These are phyloP conservation scores for Galaxea fascicularis DNA, from an alignment of 92 coral and sea anemone genomes.

Conservation along the genomic window DNA sequence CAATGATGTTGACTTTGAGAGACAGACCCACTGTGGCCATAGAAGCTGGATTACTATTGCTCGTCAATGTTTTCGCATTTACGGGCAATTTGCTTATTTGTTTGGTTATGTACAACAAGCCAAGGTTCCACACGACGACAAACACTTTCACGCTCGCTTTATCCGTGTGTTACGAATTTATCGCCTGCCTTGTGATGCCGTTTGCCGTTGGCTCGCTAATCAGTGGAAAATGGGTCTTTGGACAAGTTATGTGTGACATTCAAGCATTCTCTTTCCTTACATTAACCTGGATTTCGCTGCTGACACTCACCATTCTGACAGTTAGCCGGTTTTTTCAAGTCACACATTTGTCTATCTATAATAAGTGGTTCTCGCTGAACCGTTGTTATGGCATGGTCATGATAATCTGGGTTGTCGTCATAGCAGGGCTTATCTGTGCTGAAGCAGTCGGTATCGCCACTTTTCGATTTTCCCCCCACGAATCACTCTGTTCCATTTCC, in stretches of 20 bases:
- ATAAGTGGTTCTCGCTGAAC: constrained; percentile 16
- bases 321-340: constrained; percentile 10
- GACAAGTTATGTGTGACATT: constrained; percentile 23
- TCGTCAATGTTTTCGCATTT: constrained; percentile 15
- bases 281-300: constrained; percentile 20
- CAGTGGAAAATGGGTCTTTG: constrained; percentile 39
- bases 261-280: constrained; percentile 19
- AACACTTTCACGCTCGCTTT: constrained; percentile 15
- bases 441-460: neutral
- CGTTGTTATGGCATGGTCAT: constrained; percentile 34
- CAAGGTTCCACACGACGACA: constrained; percentile 31
- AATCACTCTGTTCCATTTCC: constrained; percentile 13
- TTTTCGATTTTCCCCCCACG: constrained; percentile 12
- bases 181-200: constrained; percentile 25
- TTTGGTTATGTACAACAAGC: constrained; percentile 11
- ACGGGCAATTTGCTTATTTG: constrained; percentile 32
- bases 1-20: constrained; percentile 3
- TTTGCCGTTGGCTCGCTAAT: neutral
- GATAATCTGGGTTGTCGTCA: constrained; percentile 1
- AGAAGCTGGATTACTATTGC: constrained; percentile 31
- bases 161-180: constrained; percentile 13
- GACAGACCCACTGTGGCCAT: neutral
- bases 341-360: neutral
- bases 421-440: neutral
- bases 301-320: neutral